Evolutionary conservation across 2,888 invertebrate species (phyloP).

Genomic region (Cybosia mesomella): DNA sequence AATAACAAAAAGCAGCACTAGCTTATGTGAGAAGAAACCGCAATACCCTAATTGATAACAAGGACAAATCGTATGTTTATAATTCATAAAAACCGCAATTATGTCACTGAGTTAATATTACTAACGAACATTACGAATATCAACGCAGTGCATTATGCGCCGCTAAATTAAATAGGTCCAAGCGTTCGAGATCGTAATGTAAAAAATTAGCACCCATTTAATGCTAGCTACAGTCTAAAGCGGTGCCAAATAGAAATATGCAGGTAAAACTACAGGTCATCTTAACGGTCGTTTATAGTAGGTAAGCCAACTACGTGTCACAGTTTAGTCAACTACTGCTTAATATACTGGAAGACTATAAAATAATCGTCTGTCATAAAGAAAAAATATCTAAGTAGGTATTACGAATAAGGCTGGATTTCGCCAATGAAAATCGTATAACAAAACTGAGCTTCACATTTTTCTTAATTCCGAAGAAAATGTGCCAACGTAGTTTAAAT

Average conservation of each 20-base stretch:
- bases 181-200: conserved; percentile 54
- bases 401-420: neutral
- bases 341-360: conserved; percentile 81
- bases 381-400: conserved; percentile 33
- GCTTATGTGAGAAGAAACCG: conserved; percentile 56
- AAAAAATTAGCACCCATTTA: conserved; percentile 76
- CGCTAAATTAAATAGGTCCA: conserved; percentile 42
- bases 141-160: conserved; percentile 50
- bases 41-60: conserved; percentile 54
- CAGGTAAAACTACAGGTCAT: conserved; percentile 29
- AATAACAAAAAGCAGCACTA: conserved; percentile 46
- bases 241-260: conserved; percentile 59
- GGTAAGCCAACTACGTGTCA: conserved; percentile 54
- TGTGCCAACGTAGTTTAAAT: neutral
- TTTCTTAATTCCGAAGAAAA: neutral
- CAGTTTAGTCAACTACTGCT: conserved; percentile 64
- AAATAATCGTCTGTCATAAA: conserved; percentile 61
- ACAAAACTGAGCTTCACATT: neutral
- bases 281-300: conserved; percentile 43
- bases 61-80: conserved; percentile 38
- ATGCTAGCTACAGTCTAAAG: conserved; percentile 75
- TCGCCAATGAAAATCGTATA: conserved; percentile 23
- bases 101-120: no score
- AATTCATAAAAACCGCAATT: conserved; percentile 42
- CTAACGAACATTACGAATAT: no score